Conservation (phyloP, 1,140 invertebrate species). For the Ridgeia piscesae region DNA sequence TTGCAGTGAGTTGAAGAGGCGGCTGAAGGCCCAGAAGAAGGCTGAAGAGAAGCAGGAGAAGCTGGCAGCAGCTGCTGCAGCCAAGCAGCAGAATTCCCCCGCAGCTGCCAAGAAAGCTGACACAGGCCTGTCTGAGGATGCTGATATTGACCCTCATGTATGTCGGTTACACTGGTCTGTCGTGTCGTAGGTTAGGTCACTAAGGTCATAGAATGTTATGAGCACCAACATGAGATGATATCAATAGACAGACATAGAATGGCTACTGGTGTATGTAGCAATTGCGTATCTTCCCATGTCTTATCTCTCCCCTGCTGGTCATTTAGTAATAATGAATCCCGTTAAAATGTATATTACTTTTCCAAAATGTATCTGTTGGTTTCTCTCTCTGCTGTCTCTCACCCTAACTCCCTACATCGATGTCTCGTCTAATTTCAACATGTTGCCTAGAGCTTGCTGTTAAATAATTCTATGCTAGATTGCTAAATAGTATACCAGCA, state of each 20-base stretch:
- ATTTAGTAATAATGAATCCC: too few relatives aligned
- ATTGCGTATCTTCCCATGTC: not conserved
- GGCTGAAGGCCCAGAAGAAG: slow-evolving; percentile 89
- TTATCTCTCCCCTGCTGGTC: too few relatives aligned
- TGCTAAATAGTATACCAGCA: slow-evolving; percentile 7
- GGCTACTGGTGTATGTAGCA: not conserved
- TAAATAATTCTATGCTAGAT: not conserved
- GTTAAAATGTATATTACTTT: too few relatives aligned
- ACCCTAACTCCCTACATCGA: not conserved
- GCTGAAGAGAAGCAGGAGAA: slow-evolving; percentile 91
- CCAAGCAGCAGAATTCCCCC: slow-evolving; percentile 43
- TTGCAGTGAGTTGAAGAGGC: slow-evolving; percentile 85
- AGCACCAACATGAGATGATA: not conserved
- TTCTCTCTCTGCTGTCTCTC: not conserved
- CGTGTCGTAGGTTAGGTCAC: not conserved
- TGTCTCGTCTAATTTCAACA: not conserved
- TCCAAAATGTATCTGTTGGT: too few relatives aligned
- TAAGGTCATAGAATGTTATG: not conserved
- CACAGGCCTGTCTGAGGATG: slow-evolving; percentile 52
- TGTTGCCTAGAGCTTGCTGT: too few relatives aligned
- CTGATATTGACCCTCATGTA: slow-evolving; percentile 90
- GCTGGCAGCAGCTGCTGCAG: slow-evolving; percentile 53
- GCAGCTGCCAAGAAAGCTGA: slow-evolving; percentile 31
- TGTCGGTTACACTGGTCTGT: slow-evolving; percentile 21
- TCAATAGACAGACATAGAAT: not conserved